These are phyloP conservation scores for Heterochromis multidens DNA, from an alignment of 2,113 vertebrate species.

Conservation along the genomic window DNA sequence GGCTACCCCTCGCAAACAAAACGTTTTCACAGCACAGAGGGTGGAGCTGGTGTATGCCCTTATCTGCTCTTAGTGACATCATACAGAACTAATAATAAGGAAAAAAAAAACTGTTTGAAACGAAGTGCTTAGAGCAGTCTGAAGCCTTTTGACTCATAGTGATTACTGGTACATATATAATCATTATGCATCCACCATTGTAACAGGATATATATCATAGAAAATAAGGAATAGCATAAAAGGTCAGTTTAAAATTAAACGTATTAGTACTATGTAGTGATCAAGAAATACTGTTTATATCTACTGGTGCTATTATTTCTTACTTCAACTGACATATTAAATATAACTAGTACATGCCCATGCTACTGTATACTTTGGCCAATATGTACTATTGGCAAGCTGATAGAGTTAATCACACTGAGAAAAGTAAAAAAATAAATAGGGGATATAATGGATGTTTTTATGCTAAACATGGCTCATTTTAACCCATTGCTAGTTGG, in stretches of 20 bases:
- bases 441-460: too few species aligned
- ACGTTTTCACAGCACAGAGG: neutral
- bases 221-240: neutral
- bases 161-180: neutral
- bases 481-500: neutral
- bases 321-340: neutral
- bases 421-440: neutral
- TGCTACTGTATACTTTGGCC: neutral
- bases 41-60: neutral
- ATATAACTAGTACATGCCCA: neutral
- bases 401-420: neutral
- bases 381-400: neutral
- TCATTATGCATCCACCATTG: neutral
- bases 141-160: neutral
- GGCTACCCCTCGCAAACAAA: neutral
- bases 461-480: neutral
- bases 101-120: neutral
- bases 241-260: neutral
- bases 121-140: neutral
- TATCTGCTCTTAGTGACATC: neutral
- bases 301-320: neutral
- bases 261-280: neutral
- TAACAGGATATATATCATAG: neutral
- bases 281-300: neutral
- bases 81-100: neutral